phyloP scores from a whole-genome alignment of 2,888 invertebrate species.

The Dusona sp. region DNA sequence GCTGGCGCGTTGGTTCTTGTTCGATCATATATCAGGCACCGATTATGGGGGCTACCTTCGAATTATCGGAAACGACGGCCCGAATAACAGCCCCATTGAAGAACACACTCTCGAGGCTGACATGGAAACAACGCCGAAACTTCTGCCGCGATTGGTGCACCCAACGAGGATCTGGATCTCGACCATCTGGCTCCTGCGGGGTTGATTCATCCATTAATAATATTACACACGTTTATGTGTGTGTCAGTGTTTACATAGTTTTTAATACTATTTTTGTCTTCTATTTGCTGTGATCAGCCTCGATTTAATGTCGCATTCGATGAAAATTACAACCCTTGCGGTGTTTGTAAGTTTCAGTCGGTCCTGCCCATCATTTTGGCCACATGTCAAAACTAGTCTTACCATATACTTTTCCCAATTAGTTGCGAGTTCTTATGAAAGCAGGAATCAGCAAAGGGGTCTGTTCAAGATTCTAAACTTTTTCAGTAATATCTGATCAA shows the following conservation, averaged over 20 bases:
- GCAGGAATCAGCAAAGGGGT: not conserved
- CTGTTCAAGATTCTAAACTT: not conserved
- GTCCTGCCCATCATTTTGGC: slow-evolving; percentile 24
- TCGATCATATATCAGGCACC: slow-evolving; percentile 81
- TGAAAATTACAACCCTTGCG: slow-evolving; percentile 73
- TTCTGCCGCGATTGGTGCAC: slow-evolving; percentile 25
- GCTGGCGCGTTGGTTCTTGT: slow-evolving; percentile 40
- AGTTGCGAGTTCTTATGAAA: not conserved
- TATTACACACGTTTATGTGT: slow-evolving; percentile 17
- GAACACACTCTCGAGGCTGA: slow-evolving; percentile 66
- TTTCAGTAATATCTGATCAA: not conserved
- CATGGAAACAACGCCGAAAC: slow-evolving; percentile 62
- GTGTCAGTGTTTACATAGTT: not conserved
- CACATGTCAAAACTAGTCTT: slow-evolving; percentile 31
- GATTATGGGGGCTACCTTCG: slow-evolving; percentile 78
- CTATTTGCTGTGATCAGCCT: slow-evolving; percentile 56
- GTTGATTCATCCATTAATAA: slow-evolving; percentile 76
- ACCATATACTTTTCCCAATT: not conserved
- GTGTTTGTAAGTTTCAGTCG: slow-evolving; percentile 14
- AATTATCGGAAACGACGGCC: slow-evolving; percentile 83
- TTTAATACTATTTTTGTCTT: not conserved
- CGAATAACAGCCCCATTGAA: slow-evolving; percentile 73
- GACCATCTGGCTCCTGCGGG: slow-evolving; percentile 80
- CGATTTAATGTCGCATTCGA: slow-evolving; percentile 77
- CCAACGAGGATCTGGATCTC: slow-evolving; percentile 52